A percentile compares a stretch with the other conserved stretches of the same genome.
These are phyloP conservation scores for Eubasilissa splendida DNA, from an alignment of 2,888 invertebrate species.

Conservation along the genomic window DNA sequence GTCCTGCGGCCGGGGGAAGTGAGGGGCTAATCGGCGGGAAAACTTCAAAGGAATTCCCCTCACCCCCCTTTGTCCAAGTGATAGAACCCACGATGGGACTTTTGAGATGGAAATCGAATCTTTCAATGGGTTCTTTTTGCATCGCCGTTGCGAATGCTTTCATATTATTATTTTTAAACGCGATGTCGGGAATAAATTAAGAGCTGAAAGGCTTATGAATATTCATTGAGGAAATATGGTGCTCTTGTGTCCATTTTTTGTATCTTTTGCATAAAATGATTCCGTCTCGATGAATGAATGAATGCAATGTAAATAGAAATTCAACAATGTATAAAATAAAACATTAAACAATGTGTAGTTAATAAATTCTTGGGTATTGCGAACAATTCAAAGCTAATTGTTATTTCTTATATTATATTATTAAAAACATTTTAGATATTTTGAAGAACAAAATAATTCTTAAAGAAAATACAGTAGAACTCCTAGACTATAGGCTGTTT, in stretches of 20 bases:
- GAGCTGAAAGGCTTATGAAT: conserved; percentile 26
- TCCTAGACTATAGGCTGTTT: too few relatives aligned
- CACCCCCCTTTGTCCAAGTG: conserved; percentile 42
- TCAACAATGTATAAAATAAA: too few relatives aligned
- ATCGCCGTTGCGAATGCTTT: conserved; percentile 17
- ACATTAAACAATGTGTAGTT: too few relatives aligned
- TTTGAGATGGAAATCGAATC: conserved; percentile 41
- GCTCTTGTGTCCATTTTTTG: conserved; percentile 20
- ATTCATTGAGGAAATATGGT: conserved; percentile 29
- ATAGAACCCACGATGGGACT: conserved; percentile 26
- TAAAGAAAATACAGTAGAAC: too few relatives aligned
- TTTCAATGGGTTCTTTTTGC: conserved; percentile 28
- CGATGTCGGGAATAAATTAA: conserved; percentile 33
- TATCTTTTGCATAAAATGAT: conserved; percentile 20
- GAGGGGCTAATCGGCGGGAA: conserved; percentile 64
- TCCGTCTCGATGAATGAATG: neutral
- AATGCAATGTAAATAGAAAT: conserved; percentile 7
- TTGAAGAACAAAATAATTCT: too few relatives aligned
- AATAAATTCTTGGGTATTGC: too few relatives aligned
- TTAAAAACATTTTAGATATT: too few relatives aligned
- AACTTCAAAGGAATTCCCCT: conserved; percentile 63
- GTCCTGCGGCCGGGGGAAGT: conserved; percentile 62
- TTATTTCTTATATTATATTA: too few relatives aligned
- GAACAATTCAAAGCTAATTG: too few relatives aligned
- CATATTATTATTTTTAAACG: neutral